Conservation (phyloP, 2,113 vertebrate species). For the Triplophysa dalaica region DNA sequence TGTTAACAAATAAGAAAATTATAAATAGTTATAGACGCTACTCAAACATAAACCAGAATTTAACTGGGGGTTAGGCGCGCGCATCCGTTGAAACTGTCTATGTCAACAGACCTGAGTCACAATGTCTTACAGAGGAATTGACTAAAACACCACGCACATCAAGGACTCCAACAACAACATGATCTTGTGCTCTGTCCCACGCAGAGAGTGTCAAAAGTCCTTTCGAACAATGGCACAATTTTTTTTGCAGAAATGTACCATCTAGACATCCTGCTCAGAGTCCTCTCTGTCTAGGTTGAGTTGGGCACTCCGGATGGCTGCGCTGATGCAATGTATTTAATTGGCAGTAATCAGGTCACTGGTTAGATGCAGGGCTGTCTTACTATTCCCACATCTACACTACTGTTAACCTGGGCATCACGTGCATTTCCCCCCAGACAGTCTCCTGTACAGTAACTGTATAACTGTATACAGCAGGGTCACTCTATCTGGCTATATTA, state of each 20-base stretch:
- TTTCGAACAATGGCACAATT: constrained; percentile 9
- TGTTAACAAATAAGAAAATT: no score
- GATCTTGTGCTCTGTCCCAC: not conserved
- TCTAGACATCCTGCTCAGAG: constrained; percentile 51
- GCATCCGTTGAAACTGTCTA: no score
- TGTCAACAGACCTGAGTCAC: not conserved
- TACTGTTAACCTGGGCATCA: not conserved
- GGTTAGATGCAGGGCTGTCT: not conserved
- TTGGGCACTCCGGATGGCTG: constrained; percentile 54
- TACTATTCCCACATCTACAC: not conserved
- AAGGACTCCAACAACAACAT: not conserved
- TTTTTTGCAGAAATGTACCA: not conserved
- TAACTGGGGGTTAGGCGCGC: no score
- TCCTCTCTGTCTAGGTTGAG: constrained; percentile 24
- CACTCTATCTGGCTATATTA: constrained; percentile 56
- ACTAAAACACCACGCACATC: not conserved
- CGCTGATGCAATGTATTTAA: constrained; percentile 58
- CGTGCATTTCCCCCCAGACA: not conserved
- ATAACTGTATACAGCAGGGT: constrained; percentile 43
- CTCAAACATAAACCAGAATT: no score
- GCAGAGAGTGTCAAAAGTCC: constrained; percentile 1
- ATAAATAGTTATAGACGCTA: no score
- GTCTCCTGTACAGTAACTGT: not conserved
- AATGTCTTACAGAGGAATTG: not conserved
- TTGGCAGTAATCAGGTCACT: constrained; percentile 54